phyloP scores from a whole-genome alignment of 2,888 invertebrate species.

The Julus scandinavius region DNA sequence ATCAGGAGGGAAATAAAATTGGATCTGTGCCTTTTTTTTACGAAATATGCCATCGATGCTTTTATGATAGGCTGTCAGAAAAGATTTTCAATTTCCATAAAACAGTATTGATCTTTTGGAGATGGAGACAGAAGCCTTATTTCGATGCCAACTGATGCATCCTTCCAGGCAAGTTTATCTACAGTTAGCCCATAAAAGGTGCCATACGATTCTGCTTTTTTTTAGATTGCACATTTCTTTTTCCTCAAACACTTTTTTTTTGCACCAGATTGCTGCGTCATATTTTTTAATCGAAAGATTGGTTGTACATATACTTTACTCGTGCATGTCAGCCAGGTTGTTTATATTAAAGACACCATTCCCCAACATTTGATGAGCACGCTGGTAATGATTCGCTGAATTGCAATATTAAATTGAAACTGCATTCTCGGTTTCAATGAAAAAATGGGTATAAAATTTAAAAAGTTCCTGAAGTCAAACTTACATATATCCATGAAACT shows the following conservation, averaged over 20 bases:
- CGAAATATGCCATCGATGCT: conserved; percentile 39
- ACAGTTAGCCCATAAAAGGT: conserved; percentile 39
- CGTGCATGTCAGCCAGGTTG: neutral
- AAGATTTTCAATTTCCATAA: conserved; percentile 42
- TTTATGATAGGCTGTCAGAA: conserved; percentile 42
- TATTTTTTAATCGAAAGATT: conserved; percentile 34
- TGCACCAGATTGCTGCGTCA: conserved; percentile 31
- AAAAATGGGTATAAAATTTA: too few species aligned
- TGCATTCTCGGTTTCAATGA: too few species aligned
- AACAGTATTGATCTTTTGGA: conserved; percentile 39
- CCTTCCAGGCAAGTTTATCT: conserved; percentile 30
- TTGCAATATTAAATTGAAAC: too few species aligned
- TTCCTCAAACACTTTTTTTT: conserved; percentile 9
- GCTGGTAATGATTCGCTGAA: too few species aligned
- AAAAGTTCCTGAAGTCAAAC: too few species aligned
- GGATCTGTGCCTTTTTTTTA: neutral
- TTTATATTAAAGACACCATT: neutral
- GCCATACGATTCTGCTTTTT: neutral
- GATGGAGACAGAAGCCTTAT: conserved; percentile 42
- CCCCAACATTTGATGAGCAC: neutral
- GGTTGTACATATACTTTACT: neutral
- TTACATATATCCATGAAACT: too few species aligned
- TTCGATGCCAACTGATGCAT: conserved; percentile 39
- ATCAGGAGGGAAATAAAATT: conserved; percentile 29
- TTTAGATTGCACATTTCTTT: conserved; percentile 27